These are phyloP conservation scores for Eupithecia abbreviata DNA, from an alignment of 2,888 invertebrate genomes.

Conservation along the genomic window DNA sequence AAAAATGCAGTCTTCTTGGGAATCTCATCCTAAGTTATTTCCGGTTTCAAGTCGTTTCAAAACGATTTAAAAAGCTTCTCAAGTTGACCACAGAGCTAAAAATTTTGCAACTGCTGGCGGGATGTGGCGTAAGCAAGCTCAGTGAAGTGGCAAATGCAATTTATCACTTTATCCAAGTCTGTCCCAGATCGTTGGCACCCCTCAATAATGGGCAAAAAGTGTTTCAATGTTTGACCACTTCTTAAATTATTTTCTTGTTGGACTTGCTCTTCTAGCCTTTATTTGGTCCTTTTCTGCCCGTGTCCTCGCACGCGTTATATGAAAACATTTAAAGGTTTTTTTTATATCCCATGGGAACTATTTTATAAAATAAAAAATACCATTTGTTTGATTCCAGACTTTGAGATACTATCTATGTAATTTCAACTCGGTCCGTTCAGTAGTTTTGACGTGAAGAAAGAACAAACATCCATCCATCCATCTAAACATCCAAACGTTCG, in stretches of 20 bases:
- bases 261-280: neutral
- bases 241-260: constrained; percentile 1
- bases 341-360: too few relatives aligned
- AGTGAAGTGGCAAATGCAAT: constrained; percentile 17
- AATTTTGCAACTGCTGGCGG: constrained; percentile 6
- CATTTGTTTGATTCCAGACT: too few relatives aligned
- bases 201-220: constrained; percentile 5
- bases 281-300: too few relatives aligned
- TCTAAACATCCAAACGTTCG: too few relatives aligned
- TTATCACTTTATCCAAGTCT: constrained; percentile 19
- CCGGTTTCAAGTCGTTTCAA: neutral
- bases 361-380: too few relatives aligned
- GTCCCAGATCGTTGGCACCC: constrained; percentile 7
- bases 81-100: constrained; percentile 19
- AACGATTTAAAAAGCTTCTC: neutral
- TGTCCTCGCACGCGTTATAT: too few relatives aligned
- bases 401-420: too few relatives aligned
- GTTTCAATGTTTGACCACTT: neutral
- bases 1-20: neutral
- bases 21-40: neutral
- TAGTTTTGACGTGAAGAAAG: too few relatives aligned
- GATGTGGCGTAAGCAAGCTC: constrained; percentile 10
- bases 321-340: too few relatives aligned
- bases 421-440: too few relatives aligned
- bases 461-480: too few relatives aligned